Evolutionary conservation across 2,113 vertebrate species (phyloP).

Genomic region (Marmota flaviventris): DNA sequence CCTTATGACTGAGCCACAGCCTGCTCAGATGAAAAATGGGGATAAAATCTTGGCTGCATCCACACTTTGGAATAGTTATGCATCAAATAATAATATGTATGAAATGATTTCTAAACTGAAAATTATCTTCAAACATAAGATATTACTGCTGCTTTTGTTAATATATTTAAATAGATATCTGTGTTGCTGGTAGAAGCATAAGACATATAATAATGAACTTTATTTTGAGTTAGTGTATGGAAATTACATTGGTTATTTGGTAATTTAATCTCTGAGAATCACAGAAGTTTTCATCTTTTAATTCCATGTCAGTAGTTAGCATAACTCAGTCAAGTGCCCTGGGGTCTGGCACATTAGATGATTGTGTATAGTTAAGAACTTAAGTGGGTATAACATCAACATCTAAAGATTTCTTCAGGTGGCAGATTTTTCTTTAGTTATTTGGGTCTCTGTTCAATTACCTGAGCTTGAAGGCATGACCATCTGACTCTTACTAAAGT

Average conservation of each 20-base stretch:
- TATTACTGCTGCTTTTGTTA: neutral
- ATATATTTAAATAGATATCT: neutral
- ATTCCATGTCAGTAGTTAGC: neutral
- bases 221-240: neutral
- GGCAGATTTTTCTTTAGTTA: neutral
- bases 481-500: neutral
- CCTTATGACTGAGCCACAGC: neutral
- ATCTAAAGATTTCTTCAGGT: neutral
- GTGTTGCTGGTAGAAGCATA: neutral
- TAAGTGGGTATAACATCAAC: neutral
- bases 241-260: neutral
- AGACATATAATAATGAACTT: conserved; percentile 31
- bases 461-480: neutral
- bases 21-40: neutral
- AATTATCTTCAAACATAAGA: neutral
- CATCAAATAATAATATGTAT: neutral
- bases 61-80: neutral
- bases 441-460: neutral
- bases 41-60: neutral
- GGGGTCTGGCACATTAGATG: neutral
- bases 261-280: neutral
- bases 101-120: neutral
- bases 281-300: neutral
- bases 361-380: neutral
- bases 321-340: neutral